Evolutionary conservation across 2,797 vertebrate species (phyloP), one percentile per base, ranked within the genome.

Genomic region (Aythya fuligula): DNA sequence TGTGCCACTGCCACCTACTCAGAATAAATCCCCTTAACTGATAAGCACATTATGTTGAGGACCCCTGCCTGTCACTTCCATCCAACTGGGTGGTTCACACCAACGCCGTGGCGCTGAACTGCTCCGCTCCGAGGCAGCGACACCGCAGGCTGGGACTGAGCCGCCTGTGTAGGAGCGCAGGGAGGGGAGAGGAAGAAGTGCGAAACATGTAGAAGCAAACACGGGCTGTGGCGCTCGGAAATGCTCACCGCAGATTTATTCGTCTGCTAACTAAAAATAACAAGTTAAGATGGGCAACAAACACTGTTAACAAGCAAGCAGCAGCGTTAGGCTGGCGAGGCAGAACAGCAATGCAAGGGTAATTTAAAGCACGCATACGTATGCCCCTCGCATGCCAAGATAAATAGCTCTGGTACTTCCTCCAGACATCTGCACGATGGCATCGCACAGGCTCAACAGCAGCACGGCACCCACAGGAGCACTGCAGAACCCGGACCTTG

Each of bases 1-100:
- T 57, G 34, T 21, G 66, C 77, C 87, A 89, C 74, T 34, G 61
- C 87, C 94, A 79, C 87, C 82, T 91, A 97, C 90, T 91, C 91
- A 21, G 84, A 92, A 80, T 84, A 96, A 97, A 97, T 97, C 93
- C 75, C 93, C 87, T 94, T 70, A 87, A 89, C 86, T 91, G 96
- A 89, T 95, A 67, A 95, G 93, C 72, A 94, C 86, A 83, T 96
- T 94, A 92, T 24, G 54, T 30, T 72, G 62, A 75, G 81, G 93
- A 94, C 57, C 89, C 69, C 62, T 47, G 75, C 60, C 67, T 95
- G 96, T 95, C 95, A 72, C 87, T 90, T 89, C 84, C 67, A 88
- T 56, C 90, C 47, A 76, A 14, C 90, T 83, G 94, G 96, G 94
- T 90, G 95, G 96, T 92, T 96, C 76, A 28, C 12, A 62, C 4